Evolutionary conservation across 1,140 invertebrate species (phyloP).

Genomic region (Diachasma alloeum): DNA sequence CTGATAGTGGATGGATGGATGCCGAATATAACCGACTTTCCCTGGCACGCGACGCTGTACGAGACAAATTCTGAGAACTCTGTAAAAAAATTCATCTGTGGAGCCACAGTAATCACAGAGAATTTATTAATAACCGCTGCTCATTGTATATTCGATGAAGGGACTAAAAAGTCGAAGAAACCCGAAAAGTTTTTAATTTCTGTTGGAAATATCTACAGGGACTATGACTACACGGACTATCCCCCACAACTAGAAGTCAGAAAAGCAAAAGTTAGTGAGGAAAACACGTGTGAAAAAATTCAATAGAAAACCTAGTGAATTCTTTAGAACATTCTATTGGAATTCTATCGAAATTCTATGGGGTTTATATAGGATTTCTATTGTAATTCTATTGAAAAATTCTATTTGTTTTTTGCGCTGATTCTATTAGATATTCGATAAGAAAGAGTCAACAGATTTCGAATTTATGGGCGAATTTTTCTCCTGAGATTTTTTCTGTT

Average conservation of each 20-base stretch:
- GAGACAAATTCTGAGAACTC: background rate
- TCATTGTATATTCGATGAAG: conserved; percentile 57
- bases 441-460: no score
- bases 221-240: conserved; percentile 46
- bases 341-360: no score
- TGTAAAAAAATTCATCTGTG: conserved; percentile 53
- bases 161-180: conserved; percentile 10
- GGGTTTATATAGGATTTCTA: no score
- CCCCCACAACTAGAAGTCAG: background rate
- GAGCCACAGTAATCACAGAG: conserved; percentile 53
- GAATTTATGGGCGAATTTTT: no score
- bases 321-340: no score
- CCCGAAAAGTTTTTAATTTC: conserved; percentile 40
- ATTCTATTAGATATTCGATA: no score
- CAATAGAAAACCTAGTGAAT: no score
- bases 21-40: conserved; percentile 52
- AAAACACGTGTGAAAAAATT: no score
- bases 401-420: no score
- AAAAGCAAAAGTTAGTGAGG: background rate
- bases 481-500: no score
- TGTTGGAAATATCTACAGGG: conserved; percentile 53
- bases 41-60: conserved; percentile 60
- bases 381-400: no score
- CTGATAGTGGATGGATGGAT: conserved; percentile 45
- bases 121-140: conserved; percentile 58